A percentile compares a stretch with the other conserved stretches of the same genome.
These are phyloP conservation scores for Drosophila meridiana DNA, from an alignment of 2,888 invertebrate genomes.

Conservation along the genomic window DNA sequence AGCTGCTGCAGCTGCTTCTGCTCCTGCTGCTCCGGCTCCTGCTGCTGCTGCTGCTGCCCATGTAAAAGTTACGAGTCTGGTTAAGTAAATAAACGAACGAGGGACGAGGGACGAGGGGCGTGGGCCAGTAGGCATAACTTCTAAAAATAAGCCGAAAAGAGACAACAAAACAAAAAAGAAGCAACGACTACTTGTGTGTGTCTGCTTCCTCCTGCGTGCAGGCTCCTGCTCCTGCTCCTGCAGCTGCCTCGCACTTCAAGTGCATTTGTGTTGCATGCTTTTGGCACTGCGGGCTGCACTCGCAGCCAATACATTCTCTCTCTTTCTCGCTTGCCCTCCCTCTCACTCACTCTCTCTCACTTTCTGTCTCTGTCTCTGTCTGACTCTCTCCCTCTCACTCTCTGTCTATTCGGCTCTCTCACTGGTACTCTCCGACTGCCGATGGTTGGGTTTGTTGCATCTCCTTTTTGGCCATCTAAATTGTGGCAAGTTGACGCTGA, in stretches of 20 bases:
- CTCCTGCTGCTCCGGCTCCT: not conserved
- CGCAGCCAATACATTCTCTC: constrained; percentile 27
- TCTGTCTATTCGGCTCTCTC: constrained; percentile 23
- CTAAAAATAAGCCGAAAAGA: constrained; percentile 82
- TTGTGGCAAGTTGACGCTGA: constrained; percentile 68
- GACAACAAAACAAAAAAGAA: constrained; percentile 82
- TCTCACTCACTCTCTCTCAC: constrained; percentile 5
- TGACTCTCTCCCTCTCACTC: not conserved
- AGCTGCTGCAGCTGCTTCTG: constrained; percentile 57
- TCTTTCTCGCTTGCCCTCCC: constrained; percentile 2
- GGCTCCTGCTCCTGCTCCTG: constrained; percentile 1
- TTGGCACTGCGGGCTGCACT: constrained; percentile 44
- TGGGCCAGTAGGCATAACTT: constrained; percentile 60
- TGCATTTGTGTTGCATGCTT: constrained; percentile 75
- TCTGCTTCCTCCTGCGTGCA: constrained; percentile 34
- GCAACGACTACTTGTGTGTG: constrained; percentile 66
- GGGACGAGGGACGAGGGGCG: not conserved
- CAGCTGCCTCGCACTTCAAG: constrained; percentile 60
- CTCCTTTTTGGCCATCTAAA: constrained; percentile 75
- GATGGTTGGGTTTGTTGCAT: constrained; percentile 43
- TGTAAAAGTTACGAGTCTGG: constrained; percentile 70
- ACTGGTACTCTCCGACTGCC: constrained; percentile 33
- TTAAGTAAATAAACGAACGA: constrained; percentile 68
- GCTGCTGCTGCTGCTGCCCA: constrained; percentile 35
- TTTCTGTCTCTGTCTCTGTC: constrained; percentile 2